Conservation (phyloP, 2,888 invertebrate genomes). For the Sabatieria punctata region DNA sequence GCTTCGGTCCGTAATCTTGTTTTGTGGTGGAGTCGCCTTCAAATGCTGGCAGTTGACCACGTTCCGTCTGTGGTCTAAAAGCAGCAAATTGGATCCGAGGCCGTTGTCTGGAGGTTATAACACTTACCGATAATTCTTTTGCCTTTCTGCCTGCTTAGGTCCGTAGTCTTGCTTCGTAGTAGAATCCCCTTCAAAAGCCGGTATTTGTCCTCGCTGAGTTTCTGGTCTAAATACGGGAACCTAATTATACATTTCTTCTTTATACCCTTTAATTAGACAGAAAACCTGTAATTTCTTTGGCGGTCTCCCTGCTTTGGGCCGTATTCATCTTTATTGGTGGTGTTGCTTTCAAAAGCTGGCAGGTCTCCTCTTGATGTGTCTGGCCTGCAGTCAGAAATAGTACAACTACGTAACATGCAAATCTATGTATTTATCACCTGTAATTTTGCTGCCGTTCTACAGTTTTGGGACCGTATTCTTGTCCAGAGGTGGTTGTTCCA, state of each 20-base stretch:
- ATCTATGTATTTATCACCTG: background rate
- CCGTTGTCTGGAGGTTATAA: background rate
- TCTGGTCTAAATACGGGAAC: too few species aligned
- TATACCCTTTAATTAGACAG: too few species aligned
- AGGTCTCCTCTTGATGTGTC: too few species aligned
- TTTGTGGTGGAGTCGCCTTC: background rate
- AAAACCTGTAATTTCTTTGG: background rate
- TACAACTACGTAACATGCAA: too few species aligned
- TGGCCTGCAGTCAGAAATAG: too few species aligned
- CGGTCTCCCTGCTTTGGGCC: background rate
- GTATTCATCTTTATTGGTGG: background rate
- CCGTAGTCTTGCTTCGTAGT: background rate
- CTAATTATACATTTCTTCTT: too few species aligned
- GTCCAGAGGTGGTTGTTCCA: background rate
- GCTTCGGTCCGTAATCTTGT: slow-evolving; percentile 1
- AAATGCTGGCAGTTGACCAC: too few species aligned
- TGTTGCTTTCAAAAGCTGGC: background rate
- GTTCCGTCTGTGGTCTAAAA: too few species aligned
- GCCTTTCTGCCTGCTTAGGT: background rate
- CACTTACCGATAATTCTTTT: background rate
- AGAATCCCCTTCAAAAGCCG: too few species aligned
- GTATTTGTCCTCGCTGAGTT: too few species aligned
- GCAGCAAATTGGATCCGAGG: too few species aligned
- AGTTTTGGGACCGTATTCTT: slow-evolving; percentile 1
- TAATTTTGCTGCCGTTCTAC: background rate